These are phyloP conservation scores for Acromyrmex charruanus DNA, from an alignment of 1,140 invertebrate genomes.

Conservation along the genomic window DNA sequence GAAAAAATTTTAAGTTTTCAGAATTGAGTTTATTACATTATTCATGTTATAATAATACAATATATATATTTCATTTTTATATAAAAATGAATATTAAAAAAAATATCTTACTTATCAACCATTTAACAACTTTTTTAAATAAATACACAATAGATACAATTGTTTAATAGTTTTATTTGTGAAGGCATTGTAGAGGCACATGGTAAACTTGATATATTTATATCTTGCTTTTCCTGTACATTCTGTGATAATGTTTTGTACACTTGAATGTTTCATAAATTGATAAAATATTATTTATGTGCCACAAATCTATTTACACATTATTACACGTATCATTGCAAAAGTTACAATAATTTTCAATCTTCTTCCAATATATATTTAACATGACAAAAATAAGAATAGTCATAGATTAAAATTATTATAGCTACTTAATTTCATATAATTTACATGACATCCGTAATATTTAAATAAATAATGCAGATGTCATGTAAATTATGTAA, in stretches of 20 bases:
- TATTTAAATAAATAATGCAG: not conserved
- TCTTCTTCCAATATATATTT: not conserved
- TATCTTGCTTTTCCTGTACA: not conserved
- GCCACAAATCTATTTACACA: slow-evolving; percentile 51
- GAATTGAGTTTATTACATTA: not conserved
- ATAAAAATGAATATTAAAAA: not conserved
- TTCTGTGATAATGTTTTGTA: slow-evolving; percentile 10
- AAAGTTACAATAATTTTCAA: slow-evolving; percentile 8
- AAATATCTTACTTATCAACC: slow-evolving; percentile 41
- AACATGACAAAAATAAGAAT: not conserved
- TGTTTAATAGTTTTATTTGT: slow-evolving; percentile 24
- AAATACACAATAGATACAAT: slow-evolving; percentile 30
- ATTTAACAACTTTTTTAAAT: slow-evolving; percentile 73
- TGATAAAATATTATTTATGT: slow-evolving; percentile 41
- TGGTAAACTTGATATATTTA: not conserved
- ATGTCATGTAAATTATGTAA: too few relatives aligned
- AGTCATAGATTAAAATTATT: slow-evolving; percentile 12
- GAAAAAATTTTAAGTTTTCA: slow-evolving; percentile 16
- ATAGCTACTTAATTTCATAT: slow-evolving; percentile 2
- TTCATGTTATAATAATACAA: slow-evolving; percentile 34
- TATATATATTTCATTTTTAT: slow-evolving; percentile 36
- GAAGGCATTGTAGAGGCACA: not conserved
- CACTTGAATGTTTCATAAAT: not conserved
- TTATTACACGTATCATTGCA: slow-evolving; percentile 45
- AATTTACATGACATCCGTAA: not conserved